These are phyloP conservation scores for Heliconius ethilla DNA, from an alignment of 2,888 invertebrate genomes.

Conservation along the genomic window DNA sequence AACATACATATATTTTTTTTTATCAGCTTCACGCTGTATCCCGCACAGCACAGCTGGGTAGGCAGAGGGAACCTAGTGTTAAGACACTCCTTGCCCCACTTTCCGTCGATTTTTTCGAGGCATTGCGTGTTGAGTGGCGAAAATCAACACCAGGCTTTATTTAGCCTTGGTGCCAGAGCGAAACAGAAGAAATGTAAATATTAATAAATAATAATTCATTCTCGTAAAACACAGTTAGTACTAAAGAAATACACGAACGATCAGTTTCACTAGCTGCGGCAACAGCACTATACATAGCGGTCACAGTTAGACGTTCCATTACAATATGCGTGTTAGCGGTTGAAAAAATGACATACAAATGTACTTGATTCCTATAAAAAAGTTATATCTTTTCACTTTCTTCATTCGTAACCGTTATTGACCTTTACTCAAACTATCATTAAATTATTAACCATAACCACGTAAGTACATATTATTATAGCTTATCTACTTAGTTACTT, in stretches of 20 bases:
- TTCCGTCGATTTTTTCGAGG: too few species aligned
- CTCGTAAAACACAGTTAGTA: neutral
- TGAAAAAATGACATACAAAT: constrained; percentile 20
- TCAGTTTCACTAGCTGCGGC: constrained; percentile 67
- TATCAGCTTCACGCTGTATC: too few species aligned
- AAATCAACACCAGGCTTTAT: too few species aligned
- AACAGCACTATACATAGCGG: constrained; percentile 56
- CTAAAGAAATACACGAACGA: constrained; percentile 39
- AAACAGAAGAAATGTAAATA: too few species aligned
- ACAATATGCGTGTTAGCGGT: constrained; percentile 20
- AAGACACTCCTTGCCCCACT: too few species aligned
- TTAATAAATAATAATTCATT: too few species aligned
- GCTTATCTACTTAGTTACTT: neutral
- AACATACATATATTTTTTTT: neutral
- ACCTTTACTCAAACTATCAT: neutral
- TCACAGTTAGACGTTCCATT: constrained; percentile 59
- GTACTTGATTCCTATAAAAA: neutral
- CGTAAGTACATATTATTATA: neutral
- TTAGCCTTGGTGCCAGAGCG: too few species aligned
- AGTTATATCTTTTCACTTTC: neutral
- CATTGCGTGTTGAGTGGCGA: too few species aligned
- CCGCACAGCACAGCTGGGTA: too few species aligned
- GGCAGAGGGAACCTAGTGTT: too few species aligned
- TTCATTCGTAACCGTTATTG: neutral
- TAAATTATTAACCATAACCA: neutral